Percentiles rank a stretch among this genome's conserved stretches.
phyloP scores from a whole-genome alignment of 1,140 invertebrate species.

The Drosophila bocki region DNA sequence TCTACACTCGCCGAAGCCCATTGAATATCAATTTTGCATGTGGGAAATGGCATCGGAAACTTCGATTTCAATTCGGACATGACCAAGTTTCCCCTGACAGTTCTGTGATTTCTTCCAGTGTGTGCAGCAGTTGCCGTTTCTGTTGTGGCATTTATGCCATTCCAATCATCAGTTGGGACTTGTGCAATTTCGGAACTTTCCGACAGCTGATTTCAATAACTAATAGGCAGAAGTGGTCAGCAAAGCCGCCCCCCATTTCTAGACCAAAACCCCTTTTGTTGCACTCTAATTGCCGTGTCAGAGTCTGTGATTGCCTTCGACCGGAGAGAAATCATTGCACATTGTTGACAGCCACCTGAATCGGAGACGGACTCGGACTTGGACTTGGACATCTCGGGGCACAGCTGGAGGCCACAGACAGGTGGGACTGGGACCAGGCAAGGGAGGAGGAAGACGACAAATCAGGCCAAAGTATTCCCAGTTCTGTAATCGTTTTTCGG shows the following conservation, averaged over 20 bases:
- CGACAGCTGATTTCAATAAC: slow-evolving; percentile 83
- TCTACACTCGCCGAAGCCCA: slow-evolving; percentile 31
- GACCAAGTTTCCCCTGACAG: slow-evolving; percentile 10
- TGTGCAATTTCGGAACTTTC: slow-evolving; percentile 73
- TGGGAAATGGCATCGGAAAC: slow-evolving; percentile 43
- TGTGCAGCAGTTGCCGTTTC: slow-evolving; percentile 22
- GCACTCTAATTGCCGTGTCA: slow-evolving; percentile 79
- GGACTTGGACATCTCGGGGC: slow-evolving; percentile 5
- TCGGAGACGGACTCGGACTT: slow-evolving; percentile 14
- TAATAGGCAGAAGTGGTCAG: slow-evolving; percentile 76
- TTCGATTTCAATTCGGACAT: slow-evolving; percentile 16
- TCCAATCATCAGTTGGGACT: slow-evolving; percentile 67
- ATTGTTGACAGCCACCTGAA: slow-evolving; percentile 66
- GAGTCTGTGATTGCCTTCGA: slow-evolving; percentile 67
- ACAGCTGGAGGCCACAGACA: slow-evolving; percentile 38
- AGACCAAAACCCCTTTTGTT: slow-evolving; percentile 42
- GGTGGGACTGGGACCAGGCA: neutral
- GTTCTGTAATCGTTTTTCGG: slow-evolving; percentile 43
- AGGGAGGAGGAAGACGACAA: neutral
- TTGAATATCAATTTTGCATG: slow-evolving; percentile 39
- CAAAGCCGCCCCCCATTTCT: neutral
- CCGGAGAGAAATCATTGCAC: slow-evolving; percentile 55
- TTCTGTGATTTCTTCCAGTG: slow-evolving; percentile 23
- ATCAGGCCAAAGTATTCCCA: slow-evolving; percentile 23
- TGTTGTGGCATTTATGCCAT: slow-evolving; percentile 60